These are phyloP conservation scores for Hylaea fasciaria DNA, from an alignment of 2,888 invertebrate genomes.

Conservation along the genomic window DNA sequence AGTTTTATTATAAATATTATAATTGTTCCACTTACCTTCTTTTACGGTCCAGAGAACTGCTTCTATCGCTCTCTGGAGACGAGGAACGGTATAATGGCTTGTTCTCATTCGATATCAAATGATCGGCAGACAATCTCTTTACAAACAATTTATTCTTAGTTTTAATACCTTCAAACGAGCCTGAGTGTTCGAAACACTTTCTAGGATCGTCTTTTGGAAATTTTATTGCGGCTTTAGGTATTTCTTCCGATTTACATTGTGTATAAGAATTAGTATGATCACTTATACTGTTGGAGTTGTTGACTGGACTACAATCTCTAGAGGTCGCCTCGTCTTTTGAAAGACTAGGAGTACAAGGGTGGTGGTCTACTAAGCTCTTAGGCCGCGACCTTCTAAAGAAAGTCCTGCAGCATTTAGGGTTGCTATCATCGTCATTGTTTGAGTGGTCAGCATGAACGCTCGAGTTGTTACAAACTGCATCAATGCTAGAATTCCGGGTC, in stretches of 20 bases:
- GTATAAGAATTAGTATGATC: slow-evolving; percentile 67
- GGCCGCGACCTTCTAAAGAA: slow-evolving; percentile 78
- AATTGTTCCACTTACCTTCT: slow-evolving; percentile 61
- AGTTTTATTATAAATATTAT: no score
- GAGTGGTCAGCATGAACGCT: slow-evolving; percentile 53
- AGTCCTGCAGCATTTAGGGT: slow-evolving; percentile 75
- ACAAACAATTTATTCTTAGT: slow-evolving; percentile 77
- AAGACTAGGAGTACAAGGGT: slow-evolving; percentile 41
- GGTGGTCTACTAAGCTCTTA: slow-evolving; percentile 71
- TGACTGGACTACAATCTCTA: slow-evolving; percentile 70
- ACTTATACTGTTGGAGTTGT: slow-evolving; percentile 72
- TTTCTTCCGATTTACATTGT: slow-evolving; percentile 75
- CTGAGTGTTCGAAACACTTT: slow-evolving; percentile 77
- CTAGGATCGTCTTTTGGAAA: slow-evolving; percentile 75
- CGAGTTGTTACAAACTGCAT: slow-evolving; percentile 56
- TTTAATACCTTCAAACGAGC: slow-evolving; percentile 79
- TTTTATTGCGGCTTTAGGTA: slow-evolving; percentile 73
- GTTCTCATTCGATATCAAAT: slow-evolving; percentile 75
- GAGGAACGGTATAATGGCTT: slow-evolving; percentile 73
- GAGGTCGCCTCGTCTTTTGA: slow-evolving; percentile 65
- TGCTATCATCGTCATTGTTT: slow-evolving; percentile 67
- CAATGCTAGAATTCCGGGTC: slow-evolving; percentile 56
- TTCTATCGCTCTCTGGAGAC: slow-evolving; percentile 81
- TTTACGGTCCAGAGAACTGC: slow-evolving; percentile 79
- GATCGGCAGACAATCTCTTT: slow-evolving; percentile 79